phyloP scores from a whole-genome alignment of 2,797 vertebrate genomes.

The Rhincodon typus region DNA sequence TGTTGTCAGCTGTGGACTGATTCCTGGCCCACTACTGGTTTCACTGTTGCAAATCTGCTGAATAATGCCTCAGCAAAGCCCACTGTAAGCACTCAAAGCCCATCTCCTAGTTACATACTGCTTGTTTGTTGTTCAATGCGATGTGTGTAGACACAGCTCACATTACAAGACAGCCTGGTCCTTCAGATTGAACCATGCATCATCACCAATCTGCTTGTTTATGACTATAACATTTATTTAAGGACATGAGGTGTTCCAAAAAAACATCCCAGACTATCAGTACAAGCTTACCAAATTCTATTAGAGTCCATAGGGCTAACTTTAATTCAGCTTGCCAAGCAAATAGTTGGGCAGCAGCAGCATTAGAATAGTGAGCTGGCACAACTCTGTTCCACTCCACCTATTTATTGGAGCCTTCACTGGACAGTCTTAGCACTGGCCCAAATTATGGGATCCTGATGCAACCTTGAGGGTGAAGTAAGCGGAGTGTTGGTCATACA shows the following conservation, averaged over 20 bases:
- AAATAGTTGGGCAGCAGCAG: not conserved
- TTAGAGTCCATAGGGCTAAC: not conserved
- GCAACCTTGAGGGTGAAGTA: not conserved
- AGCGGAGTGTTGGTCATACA: not conserved
- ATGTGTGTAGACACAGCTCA: not conserved
- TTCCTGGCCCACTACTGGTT: not conserved
- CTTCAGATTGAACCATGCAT: not conserved
- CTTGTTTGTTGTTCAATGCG: not conserved
- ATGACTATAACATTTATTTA: not conserved
- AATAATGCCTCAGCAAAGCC: not conserved
- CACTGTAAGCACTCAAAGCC: not conserved
- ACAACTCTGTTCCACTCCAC: not conserved
- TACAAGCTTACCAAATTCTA: not conserved
- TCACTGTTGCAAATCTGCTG: not conserved
- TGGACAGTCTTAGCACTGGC: not conserved
- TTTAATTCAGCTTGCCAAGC: not conserved
- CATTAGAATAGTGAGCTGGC: not conserved
- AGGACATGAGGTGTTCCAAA: not conserved
- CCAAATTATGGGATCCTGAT: not conserved
- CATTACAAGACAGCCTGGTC: not conserved
- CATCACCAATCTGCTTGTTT: not conserved
- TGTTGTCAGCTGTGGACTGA: not conserved
- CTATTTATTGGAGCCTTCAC: not conserved
- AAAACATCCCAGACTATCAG: not conserved
- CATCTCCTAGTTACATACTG: not conserved